Evolutionary conservation across 2,888 invertebrate species (phyloP).

Genomic region (Brachyptera risi): DNA sequence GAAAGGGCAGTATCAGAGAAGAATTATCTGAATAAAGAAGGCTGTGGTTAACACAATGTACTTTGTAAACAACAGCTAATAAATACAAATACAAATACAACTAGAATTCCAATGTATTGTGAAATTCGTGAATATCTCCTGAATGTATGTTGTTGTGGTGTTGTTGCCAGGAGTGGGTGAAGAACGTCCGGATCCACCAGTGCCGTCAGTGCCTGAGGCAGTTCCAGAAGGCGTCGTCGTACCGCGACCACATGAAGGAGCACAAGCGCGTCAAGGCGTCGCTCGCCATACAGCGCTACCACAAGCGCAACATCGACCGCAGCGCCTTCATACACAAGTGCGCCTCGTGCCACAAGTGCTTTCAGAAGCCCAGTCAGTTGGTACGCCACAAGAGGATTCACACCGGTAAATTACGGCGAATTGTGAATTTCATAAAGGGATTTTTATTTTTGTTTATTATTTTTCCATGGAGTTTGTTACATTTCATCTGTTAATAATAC

Average conservation of each 20-base stretch:
- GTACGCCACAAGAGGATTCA: slow-evolving; percentile 62
- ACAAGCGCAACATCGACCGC: slow-evolving; percentile 36
- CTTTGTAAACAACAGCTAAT: no score
- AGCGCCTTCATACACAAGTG: slow-evolving; percentile 44
- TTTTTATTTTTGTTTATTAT: slow-evolving; percentile 20
- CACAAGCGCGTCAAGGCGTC: slow-evolving; percentile 47
- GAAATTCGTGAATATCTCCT: no score
- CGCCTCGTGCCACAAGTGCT: slow-evolving; percentile 50
- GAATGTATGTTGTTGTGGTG: no score
- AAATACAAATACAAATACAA: no score
- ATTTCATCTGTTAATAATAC: no score
- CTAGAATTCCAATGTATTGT: no score
- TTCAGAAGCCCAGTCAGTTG: slow-evolving; percentile 61
- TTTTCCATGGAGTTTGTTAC: no score
- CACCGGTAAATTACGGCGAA: slow-evolving; percentile 43
- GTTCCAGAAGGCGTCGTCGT: slow-evolving; percentile 46
- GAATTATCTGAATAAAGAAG: no score
- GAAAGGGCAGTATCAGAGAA: no score
- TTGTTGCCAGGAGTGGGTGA: slow-evolving; percentile 38
- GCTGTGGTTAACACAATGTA: no score
- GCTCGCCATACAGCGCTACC: slow-evolving; percentile 31
- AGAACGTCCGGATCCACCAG: slow-evolving; percentile 34
- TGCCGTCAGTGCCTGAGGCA: slow-evolving; percentile 57
- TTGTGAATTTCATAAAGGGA: slow-evolving; percentile 12
- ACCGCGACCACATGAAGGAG: slow-evolving; percentile 50